phyloP scores from a whole-genome alignment of 2,113 vertebrate species.

The Mixornis gularis region DNA sequence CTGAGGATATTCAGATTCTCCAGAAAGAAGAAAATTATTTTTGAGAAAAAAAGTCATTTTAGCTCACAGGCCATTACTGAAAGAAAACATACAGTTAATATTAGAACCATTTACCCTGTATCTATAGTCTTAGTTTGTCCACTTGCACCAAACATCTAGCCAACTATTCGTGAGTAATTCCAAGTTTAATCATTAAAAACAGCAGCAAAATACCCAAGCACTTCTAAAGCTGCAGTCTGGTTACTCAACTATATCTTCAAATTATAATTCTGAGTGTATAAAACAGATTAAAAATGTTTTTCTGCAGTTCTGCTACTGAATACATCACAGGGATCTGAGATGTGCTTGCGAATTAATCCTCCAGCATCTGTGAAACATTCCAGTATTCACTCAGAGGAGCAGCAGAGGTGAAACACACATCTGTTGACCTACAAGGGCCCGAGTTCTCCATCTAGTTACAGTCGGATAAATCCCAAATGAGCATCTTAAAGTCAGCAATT shows the following conservation, averaged over 20 bases:
- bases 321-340: background rate
- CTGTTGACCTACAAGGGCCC: conserved; percentile 21
- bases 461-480: conserved; percentile 1
- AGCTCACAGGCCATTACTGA: background rate
- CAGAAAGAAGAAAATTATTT: background rate
- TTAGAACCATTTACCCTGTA: background rate
- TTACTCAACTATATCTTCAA: background rate
- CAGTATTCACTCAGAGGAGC: background rate
- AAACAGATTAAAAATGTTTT: background rate
- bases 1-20: background rate
- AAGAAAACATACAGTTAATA: background rate
- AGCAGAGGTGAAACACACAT: conserved; percentile 4
- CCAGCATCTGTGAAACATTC: background rate
- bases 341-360: background rate
- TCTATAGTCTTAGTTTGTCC: background rate
- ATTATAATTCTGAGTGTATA: background rate
- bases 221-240: background rate
- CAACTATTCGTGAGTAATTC: background rate
- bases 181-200: background rate
- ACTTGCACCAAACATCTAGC: background rate
- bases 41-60: background rate
- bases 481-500: background rate
- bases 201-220: background rate
- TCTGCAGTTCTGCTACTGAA: background rate
- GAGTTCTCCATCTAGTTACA: background rate